Conservation (phyloP, 2,888 invertebrate species). For the Sisyra nigra region DNA sequence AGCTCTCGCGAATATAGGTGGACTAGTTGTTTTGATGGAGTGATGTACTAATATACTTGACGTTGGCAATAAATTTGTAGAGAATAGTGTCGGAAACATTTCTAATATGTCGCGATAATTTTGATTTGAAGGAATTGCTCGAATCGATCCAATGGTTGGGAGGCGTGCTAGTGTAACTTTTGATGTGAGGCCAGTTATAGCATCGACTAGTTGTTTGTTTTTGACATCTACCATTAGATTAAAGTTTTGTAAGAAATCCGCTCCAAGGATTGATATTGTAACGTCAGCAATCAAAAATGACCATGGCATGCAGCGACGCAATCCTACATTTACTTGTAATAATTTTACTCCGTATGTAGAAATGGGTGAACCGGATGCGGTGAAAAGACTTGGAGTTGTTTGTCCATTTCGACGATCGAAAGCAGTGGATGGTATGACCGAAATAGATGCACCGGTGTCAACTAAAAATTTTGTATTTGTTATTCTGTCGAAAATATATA, state of each 20-base stretch:
- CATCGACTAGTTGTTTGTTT: constrained; percentile 10
- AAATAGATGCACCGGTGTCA: constrained; percentile 12
- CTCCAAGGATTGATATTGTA: constrained; percentile 9
- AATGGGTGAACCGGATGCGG: constrained; percentile 11
- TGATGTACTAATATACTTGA: no score
- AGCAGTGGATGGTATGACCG: constrained; percentile 8
- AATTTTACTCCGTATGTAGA: constrained; percentile 4
- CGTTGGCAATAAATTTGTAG: no score
- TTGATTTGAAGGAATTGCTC: neutral
- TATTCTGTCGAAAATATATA: constrained; percentile 8
- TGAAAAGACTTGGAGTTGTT: constrained; percentile 7
- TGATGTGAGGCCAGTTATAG: constrained; percentile 9
- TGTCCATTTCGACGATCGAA: constrained; percentile 2
- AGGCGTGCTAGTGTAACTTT: no score
- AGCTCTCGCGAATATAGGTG: constrained; percentile 8
- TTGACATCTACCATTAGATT: constrained; percentile 9
- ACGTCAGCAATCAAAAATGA: constrained; percentile 11
- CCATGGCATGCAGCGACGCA: constrained; percentile 11
- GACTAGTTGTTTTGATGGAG: constrained; percentile 8
- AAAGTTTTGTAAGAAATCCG: constrained; percentile 10
- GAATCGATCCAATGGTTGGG: no score
- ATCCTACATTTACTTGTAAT: constrained; percentile 10
- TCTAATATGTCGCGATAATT: neutral
- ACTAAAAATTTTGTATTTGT: constrained; percentile 9
- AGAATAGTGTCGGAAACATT: neutral